Evolutionary conservation across 2,888 invertebrate species (phyloP).

Genomic region (Calliphora vomitoria): DNA sequence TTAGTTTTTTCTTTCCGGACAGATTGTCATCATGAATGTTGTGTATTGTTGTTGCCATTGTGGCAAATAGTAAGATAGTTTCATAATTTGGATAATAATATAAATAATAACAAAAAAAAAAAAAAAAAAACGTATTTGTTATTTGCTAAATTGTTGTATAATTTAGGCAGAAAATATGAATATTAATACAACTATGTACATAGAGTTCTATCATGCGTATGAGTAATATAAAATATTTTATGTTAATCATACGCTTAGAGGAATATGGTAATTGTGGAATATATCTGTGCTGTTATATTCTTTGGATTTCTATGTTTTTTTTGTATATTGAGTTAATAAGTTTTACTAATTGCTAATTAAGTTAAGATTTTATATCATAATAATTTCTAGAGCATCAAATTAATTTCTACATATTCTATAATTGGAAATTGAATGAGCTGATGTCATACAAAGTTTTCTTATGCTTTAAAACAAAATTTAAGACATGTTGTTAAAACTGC

Average conservation of each 20-base stretch:
- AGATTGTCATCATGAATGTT: conserved; percentile 18
- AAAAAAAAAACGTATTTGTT: neutral
- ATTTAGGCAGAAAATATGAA: neutral
- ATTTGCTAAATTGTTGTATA: neutral
- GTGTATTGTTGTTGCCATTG: neutral
- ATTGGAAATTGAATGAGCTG: too few relatives aligned
- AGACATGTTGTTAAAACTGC: too few relatives aligned
- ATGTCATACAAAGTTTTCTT: too few relatives aligned
- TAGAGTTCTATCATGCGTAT: neutral
- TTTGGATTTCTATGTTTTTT: neutral
- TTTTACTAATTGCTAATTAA: neutral
- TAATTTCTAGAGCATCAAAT: neutral
- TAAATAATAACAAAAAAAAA: neutral
- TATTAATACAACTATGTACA: neutral
- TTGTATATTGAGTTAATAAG: neutral
- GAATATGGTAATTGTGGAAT: neutral
- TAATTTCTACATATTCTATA: too few relatives aligned
- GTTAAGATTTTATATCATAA: neutral
- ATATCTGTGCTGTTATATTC: neutral
- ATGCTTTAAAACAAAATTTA: too few relatives aligned
- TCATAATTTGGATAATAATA: conserved; percentile 1
- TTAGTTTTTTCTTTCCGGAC: neutral
- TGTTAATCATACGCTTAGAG: conserved; percentile 1
- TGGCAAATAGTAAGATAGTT: conserved; percentile 3
- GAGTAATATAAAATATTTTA: neutral